These are phyloP conservation scores for Microctenopoma lineatum DNA, from an alignment of 2,797 vertebrate genomes.

Conservation along the genomic window DNA sequence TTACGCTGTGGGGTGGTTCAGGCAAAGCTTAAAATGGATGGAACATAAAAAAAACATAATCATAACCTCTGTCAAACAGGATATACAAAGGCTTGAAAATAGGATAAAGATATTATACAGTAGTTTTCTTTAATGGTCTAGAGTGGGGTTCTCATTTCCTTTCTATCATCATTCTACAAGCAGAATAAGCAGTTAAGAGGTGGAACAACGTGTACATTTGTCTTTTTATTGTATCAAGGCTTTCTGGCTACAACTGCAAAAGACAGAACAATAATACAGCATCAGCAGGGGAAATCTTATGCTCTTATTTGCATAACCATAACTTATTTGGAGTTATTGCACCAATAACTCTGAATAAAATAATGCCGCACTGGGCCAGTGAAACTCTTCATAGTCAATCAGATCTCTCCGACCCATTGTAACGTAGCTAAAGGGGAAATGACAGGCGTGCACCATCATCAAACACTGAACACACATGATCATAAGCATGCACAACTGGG, in stretches of 20 bases:
- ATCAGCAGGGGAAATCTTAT: conserved; percentile 35
- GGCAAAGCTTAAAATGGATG: conserved; percentile 56
- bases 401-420: conserved; percentile 52
- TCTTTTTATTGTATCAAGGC: conserved; percentile 25
- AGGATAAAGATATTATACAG: conserved; percentile 38
- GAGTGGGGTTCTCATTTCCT: conserved; percentile 21
- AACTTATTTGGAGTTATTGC: conserved; percentile 54
- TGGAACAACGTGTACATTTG: conserved; percentile 16
- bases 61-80: conserved; percentile 54
- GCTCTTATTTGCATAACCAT: conserved; percentile 38
- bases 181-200: conserved; percentile 33
- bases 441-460: conserved; percentile 60
- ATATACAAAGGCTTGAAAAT: conserved; percentile 35
- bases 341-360: conserved; percentile 51
- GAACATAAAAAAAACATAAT: conserved; percentile 58
- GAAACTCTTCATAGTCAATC: conserved; percentile 63
- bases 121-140: conserved; percentile 31
- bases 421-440: conserved; percentile 45
- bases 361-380: conserved; percentile 59
- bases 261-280: conserved; percentile 3
- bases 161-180: not conserved
- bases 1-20: conserved; percentile 54
- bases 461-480: conserved; percentile 51
- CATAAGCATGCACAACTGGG: conserved; percentile 47
- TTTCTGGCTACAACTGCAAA: conserved; percentile 20